Percentiles rank a stretch among this genome's conserved stretches.
Evolutionary conservation across 2,888 invertebrate genomes (phyloP).

Genomic region (Crocallis elinguaria): DNA sequence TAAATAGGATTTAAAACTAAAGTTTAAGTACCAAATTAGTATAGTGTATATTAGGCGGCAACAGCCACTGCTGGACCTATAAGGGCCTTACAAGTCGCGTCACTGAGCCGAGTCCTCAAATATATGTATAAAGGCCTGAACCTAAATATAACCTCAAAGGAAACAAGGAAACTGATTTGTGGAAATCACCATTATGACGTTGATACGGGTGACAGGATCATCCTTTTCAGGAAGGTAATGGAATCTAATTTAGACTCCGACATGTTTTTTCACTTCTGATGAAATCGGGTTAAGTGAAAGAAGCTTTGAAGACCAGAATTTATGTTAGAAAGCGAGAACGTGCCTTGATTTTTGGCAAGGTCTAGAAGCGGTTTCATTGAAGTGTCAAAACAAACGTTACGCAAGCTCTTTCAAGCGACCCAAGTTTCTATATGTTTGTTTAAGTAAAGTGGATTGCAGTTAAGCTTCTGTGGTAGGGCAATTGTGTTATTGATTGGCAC

Average conservation of each 20-base stretch:
- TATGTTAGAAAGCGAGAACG: background rate
- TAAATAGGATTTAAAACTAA: too few species aligned
- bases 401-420: background rate
- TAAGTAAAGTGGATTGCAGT: constrained; percentile 2
- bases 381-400: too few species aligned
- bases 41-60: too few species aligned
- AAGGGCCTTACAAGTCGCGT: too few species aligned
- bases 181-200: background rate
- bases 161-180: background rate
- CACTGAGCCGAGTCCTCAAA: too few species aligned
- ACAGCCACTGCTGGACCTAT: too few species aligned
- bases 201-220: constrained; percentile 28
- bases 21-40: too few species aligned
- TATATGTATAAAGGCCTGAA: too few species aligned
- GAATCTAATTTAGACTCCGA: constrained; percentile 6
- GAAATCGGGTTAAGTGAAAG: background rate
- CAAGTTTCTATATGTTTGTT: background rate
- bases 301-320: background rate
- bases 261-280: background rate
- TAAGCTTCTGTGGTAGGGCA: constrained; percentile 41
- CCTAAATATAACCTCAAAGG: background rate
- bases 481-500: constrained; percentile 66
- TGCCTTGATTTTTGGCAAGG: background rate
- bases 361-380: background rate
- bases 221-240: constrained; percentile 19